Percentiles rank a stretch among this genome's conserved stretches.
Conservation (phyloP, 2,888 invertebrate genomes). For the Ellobium chinense region DNA sequence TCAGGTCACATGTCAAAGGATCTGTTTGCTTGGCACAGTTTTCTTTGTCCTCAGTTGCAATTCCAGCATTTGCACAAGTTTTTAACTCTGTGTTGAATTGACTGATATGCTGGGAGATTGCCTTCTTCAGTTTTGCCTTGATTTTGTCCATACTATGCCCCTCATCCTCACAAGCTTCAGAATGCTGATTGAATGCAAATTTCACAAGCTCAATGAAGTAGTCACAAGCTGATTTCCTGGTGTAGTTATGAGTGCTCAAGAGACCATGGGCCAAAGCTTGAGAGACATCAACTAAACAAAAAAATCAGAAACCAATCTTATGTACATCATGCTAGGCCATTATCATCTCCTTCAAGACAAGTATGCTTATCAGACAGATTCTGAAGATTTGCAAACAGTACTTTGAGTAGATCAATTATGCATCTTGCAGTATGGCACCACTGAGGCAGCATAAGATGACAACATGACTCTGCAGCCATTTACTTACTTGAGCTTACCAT, state of each 20-base stretch:
- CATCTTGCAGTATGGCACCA: too few relatives aligned
- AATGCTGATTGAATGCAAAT: background rate
- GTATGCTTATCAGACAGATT: too few relatives aligned
- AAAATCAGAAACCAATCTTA: too few relatives aligned
- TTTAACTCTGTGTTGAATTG: background rate
- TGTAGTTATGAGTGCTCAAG: conserved; percentile 38
- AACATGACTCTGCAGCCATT: too few relatives aligned
- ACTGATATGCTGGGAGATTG: background rate
- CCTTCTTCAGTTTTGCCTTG: background rate
- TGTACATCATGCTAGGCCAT: too few relatives aligned
- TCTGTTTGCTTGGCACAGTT: background rate
- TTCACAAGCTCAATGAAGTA: conserved; percentile 23
- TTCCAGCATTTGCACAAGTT: background rate
- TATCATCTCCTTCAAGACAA: too few relatives aligned
- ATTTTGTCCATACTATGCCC: background rate
- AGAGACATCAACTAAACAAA: conserved; percentile 28
- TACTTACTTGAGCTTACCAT: too few relatives aligned
- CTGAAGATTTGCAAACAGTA: too few relatives aligned
- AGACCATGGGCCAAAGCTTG: conserved; percentile 10
- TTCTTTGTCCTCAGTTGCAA: background rate
- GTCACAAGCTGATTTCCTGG: conserved; percentile 29
- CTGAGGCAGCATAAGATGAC: too few relatives aligned
- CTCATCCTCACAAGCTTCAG: background rate
- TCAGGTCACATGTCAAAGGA: background rate
- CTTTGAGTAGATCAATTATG: too few relatives aligned